Evolutionary conservation across 2,888 invertebrate species (phyloP), one percentile per base, ranked within the genome.

Genomic region (Dusona sp.): DNA sequence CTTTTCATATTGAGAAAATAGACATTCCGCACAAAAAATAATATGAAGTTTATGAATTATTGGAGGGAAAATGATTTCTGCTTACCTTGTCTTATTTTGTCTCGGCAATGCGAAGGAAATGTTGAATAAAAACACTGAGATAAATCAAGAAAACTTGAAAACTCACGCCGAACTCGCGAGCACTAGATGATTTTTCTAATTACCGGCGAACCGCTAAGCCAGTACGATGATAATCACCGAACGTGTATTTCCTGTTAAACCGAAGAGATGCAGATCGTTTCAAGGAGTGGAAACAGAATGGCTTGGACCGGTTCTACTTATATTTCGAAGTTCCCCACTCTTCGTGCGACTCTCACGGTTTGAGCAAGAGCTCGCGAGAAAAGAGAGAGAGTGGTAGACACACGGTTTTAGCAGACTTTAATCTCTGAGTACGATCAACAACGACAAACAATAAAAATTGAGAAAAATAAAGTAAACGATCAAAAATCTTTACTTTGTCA

Each of bases 221-320:
- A 38, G 48, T 29, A 51, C 19, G 70, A 42, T n/a, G 54, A 79
- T 54, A 79, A 42, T 48, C 73, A 67, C 73, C 51, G 33, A 61
- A 72, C 73, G 48, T 4, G 8, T 45, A 64, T 74, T 25, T 75
- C 70, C 83, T 73, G 85, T 84, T 86, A 87, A 88, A 90, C 88
- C 89, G 90, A 88, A 88, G 90, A 91, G 91, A 89, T 89, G 88
- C 88, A 86, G 88, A 90, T 89, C 88, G 89, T 80, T 87, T 84
- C 88, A 84, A 85, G 79, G 90, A 92, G 91, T 92, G 91, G 90
- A 90, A 92, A 91, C 89, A 88, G 88, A 89, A 88, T 88, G 86
- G 89, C 91, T 89, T 90, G 91, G 92, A 93, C 93, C 93, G 93
- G 93, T 93, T 93, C 92, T 91, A 90, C 89, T 92, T 93, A 93